A percentile compares a stretch with the other conserved stretches of the same genome.
phyloP scores from a whole-genome alignment of 2,113 vertebrate genomes.

The mouse (Mus musculus) region DNA sequence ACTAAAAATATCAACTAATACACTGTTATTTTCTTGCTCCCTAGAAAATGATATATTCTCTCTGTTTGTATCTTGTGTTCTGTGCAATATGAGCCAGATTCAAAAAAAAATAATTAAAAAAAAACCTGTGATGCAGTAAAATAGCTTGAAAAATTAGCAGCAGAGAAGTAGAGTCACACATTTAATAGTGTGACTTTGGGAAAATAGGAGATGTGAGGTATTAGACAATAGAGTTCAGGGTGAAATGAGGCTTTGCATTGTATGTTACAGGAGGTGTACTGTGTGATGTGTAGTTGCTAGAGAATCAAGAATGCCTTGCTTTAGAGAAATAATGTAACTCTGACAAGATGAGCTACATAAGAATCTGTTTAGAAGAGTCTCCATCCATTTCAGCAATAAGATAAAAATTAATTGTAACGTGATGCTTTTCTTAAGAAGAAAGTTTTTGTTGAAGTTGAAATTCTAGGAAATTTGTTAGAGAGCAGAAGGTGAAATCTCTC shows the following conservation, averaged over 20 bases:
- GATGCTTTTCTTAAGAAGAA: constrained; percentile 30
- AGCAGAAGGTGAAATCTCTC: constrained; percentile 9
- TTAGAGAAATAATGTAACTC: background rate
- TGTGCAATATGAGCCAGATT: constrained; percentile 44
- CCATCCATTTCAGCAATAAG: background rate
- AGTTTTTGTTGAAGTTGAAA: background rate
- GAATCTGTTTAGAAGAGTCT: background rate
- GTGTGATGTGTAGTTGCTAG: background rate
- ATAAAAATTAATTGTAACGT: constrained; percentile 40
- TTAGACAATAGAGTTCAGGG: background rate
- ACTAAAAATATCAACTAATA: constrained; percentile 83
- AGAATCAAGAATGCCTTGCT: background rate
- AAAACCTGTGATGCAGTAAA: constrained; percentile 9
- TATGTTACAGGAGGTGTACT: background rate
- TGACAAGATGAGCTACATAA: background rate
- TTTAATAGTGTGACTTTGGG: background rate
- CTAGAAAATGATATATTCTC: constrained; percentile 60
- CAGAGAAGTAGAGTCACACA: background rate
- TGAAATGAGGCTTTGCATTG: background rate
- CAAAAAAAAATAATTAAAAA: background rate
- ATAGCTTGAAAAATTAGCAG: constrained; percentile 47
- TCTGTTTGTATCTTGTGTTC: constrained; percentile 62
- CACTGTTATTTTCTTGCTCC: constrained; percentile 61
- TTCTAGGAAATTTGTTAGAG: background rate
- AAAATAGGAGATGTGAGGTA: background rate